Conservation (phyloP, 2,113 vertebrate species). For the Albula goreensis region DNA sequence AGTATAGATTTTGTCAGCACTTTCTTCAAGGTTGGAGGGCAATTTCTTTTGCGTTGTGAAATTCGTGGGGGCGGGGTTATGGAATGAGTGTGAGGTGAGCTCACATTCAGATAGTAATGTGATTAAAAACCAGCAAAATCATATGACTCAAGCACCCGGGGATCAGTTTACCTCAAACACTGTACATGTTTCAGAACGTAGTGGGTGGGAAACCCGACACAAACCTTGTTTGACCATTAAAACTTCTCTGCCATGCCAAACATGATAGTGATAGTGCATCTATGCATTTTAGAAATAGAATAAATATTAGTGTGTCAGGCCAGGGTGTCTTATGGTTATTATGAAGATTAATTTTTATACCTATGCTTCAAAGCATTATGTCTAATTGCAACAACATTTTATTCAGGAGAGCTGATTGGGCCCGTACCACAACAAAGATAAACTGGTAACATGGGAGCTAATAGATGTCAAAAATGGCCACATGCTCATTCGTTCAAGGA, state of each 20-base stretch:
- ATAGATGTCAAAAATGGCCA: conserved; percentile 27
- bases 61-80: too few species aligned
- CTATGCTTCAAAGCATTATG: not conserved
- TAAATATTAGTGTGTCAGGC: not conserved
- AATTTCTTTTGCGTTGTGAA: too few species aligned
- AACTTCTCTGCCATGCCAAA: not conserved
- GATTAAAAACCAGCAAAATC: not conserved
- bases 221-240: not conserved
- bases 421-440: not conserved
- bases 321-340: not conserved
- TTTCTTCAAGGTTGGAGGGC: too few species aligned
- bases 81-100: too few species aligned
- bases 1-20: too few species aligned
- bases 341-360: not conserved
- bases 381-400: not conserved
- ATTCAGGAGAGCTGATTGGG: not conserved
- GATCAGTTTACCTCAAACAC: not conserved
- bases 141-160: not conserved
- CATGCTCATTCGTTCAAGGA: conserved; percentile 36
- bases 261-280: not conserved
- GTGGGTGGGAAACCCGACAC: not conserved
- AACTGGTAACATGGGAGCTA: conserved; percentile 8
- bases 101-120: not conserved
- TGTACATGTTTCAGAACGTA: not conserved
- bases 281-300: not conserved